Evolutionary conservation across 2,797 vertebrate species (phyloP).

Genomic region (Spinus olivaceus): DNA sequence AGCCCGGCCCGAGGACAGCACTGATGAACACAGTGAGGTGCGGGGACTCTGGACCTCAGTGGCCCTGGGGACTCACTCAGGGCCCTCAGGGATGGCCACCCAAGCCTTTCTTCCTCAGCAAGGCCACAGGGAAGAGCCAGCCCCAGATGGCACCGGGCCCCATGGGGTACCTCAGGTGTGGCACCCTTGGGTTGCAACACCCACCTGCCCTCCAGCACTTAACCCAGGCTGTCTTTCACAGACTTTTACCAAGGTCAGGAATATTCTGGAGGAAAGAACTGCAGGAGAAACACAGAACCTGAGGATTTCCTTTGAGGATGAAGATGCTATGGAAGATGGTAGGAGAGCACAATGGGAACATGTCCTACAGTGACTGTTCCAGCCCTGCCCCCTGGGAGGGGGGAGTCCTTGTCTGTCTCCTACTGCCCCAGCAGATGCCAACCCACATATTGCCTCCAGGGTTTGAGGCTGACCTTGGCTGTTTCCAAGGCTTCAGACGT

Average conservation of each 20-base stretch:
- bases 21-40: neutral
- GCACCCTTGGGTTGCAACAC: neutral
- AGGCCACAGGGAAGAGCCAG: neutral
- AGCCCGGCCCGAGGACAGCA: neutral
- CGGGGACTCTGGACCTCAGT: accelerated
- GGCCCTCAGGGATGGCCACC: neutral
- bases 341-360: neutral
- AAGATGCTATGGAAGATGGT: accelerated
- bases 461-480: neutral
- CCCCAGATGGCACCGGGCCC: neutral
- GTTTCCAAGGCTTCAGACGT: neutral
- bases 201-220: neutral
- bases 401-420: neutral
- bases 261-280: neutral
- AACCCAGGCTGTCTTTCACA: neutral
- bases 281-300: neutral
- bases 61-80: neutral
- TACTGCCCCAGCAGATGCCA: neutral
- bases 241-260: neutral
- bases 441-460: neutral
- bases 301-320: neutral
- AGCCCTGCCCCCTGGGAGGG: neutral
- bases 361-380: neutral
- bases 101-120: neutral
- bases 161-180: neutral